Evolutionary conservation across 2,113 vertebrate species (phyloP), one percentile per base, ranked within the genome.

Genomic region (Phocoena sinus): DNA sequence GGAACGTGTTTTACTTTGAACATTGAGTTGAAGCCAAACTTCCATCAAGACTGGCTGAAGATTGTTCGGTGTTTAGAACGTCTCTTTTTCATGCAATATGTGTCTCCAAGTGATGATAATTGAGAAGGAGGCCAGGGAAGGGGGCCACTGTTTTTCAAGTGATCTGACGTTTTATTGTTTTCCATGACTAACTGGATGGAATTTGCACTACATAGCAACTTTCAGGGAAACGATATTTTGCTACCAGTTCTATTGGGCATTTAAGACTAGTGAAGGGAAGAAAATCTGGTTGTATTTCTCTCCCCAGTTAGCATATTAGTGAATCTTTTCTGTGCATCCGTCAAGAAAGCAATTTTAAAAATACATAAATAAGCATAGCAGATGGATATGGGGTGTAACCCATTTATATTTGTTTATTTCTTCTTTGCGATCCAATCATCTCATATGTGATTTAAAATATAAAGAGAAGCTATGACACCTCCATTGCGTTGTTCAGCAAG

Each of bases 1-100:
- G 80, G 91, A 79, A 91, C 0, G 0, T n/a, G 23, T 91, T 95
- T 97, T 41, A 67, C 71, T 98, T 96, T 97, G 97, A 88, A 26
- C 76, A 62, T 95, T 98, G 97, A 98, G 97, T 97, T n/a, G 92
- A 96, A 97, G 97, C 98, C 97, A 98, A 94, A 94, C 94, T 98
- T 98, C 92, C 77, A 23, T 95, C 88, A 96, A 98, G 98, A 97
- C 97, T 94, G 96, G 92, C 98, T 97, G 96, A 98, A 97, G 96
- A 97, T 95, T 97, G 94, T 96, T 96, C 89, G 53, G 70, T 74
- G 90, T 93, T 95, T 94, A 97, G 95, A 96, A 88, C 41, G 62
- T 70, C 82, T 84, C 84, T 95, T 65, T 94, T 93, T 89, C 25
- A 31, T 76, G 53, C 80, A 96, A 77, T 79, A 87, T 90, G 67